Base-by-base conservation (phyloP, 2,888 invertebrate species). In the Seira musarum region DNA sequence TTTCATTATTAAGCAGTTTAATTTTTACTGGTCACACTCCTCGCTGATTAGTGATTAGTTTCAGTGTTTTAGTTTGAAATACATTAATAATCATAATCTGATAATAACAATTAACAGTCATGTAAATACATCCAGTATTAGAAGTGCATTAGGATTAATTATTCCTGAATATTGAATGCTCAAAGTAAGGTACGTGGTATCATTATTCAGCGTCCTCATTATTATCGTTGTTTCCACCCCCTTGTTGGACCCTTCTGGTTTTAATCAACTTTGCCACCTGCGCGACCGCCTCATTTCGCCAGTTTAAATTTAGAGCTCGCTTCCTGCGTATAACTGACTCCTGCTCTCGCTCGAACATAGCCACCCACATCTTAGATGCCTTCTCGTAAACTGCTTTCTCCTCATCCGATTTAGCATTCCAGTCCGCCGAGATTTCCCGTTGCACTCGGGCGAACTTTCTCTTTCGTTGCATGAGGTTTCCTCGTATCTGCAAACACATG, bases 271-370 rank as follows among this genome's bases (percentile, higher is more conserved):
- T 22, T 65, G 30, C 24, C 5, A 40, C 21, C 19, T 64, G 25
- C 61, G 40, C n/a, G 5, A n/a, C 72, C 72, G 1, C n/a, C n/a
- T 8, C 64, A n/a, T 46, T 15, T 46, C n/a, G 40, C 72, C 72
- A 72, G 24, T 72, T 64, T 8, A 64, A 5, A 49, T 72, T 72
- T 0, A 72, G 10, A 1, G 17, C 5, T 15, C 64, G 64, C 2
- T 49, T 1, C 0, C 49, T 22, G 10, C 2, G 17, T n/a, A 72
- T 19, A 10, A 72, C 72, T 8, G 15, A 46, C 5, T 2, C 25
- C 17, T 72, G 63, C 24, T 72, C 72, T 17, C 15, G 10, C 22
- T 64, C 64, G 46, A 72, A 72, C 6, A 72, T 10, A n/a, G 64
- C 25, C 6, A 46, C 64, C 1, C 21, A 15, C 21, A 64, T 17